A percentile compares a stretch with the other conserved stretches of the same genome.
phyloP scores from a whole-genome alignment of 35 echinoderm and acorn worm genomes.

The Holothuria glaberrima region DNA sequence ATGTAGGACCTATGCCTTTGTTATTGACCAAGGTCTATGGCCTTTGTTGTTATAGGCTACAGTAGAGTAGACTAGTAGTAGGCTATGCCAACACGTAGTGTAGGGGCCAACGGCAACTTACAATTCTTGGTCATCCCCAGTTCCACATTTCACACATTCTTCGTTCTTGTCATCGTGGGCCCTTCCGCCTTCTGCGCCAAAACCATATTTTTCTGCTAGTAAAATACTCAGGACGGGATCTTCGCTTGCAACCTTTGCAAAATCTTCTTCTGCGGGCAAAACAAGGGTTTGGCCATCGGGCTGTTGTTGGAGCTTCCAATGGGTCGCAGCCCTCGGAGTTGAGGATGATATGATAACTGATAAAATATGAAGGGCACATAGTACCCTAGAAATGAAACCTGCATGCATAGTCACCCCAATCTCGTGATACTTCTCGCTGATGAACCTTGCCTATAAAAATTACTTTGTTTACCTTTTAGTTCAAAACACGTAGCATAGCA shows the following conservation, averaged over 20 bases:
- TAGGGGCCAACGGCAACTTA: not conserved
- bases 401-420: constrained; percentile 11
- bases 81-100: too few relatives aligned
- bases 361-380: constrained; percentile 44
- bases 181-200: constrained; percentile 42
- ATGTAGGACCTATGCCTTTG: too few relatives aligned
- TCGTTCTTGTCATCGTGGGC: constrained; percentile 34
- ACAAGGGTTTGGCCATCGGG: constrained; percentile 75
- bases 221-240: constrained; percentile 87
- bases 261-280: constrained; percentile 73
- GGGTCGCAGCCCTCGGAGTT: constrained; percentile 75
- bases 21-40: too few relatives aligned
- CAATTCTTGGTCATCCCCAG: constrained; percentile 13
- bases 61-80: too few relatives aligned
- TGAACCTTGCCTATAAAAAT: not conserved
- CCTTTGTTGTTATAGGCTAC: too few relatives aligned
- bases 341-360: constrained; percentile 40
- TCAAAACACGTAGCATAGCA: too few relatives aligned
- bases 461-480: not conserved
- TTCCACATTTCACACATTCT: constrained; percentile 78
- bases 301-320: constrained; percentile 89
- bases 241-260: constrained; percentile 79
- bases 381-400: constrained; percentile 14
- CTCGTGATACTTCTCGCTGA: too few relatives aligned
- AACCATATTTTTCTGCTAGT: constrained; percentile 82